phyloP scores from a whole-genome alignment of 2,888 invertebrate genomes.

The Podabrus alpinus region DNA sequence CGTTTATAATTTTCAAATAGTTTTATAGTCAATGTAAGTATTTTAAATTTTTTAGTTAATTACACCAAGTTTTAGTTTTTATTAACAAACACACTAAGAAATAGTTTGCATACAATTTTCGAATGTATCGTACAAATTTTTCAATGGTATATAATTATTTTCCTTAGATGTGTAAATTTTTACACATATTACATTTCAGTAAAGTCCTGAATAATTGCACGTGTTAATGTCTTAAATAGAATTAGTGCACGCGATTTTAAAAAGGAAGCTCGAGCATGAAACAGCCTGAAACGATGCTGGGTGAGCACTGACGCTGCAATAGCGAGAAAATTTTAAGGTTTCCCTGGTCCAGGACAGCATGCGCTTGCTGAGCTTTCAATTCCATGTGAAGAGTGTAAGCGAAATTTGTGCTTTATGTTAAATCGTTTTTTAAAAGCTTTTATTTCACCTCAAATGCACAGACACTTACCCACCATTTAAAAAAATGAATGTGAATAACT shows the following conservation, averaged over 20 bases:
- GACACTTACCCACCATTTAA: neutral
- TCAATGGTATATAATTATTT: neutral
- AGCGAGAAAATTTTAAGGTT: slow-evolving; percentile 35
- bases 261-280: slow-evolving; percentile 20
- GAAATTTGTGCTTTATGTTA: slow-evolving; percentile 29
- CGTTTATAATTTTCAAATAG: slow-evolving; percentile 8
- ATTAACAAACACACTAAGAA: neutral
- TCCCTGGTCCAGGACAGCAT: slow-evolving; percentile 32
- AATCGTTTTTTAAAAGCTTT: slow-evolving; percentile 27
- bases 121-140: neutral
- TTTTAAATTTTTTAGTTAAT: too few species aligned
- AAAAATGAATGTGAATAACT: neutral
- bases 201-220: neutral
- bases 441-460: slow-evolving; percentile 2
- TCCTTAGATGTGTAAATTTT: neutral
- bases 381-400: slow-evolving; percentile 25
- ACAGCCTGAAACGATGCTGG: slow-evolving; percentile 39
- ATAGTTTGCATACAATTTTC: neutral
- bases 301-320: slow-evolving; percentile 38
- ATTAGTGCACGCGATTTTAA: slow-evolving; percentile 21
- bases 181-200: neutral
- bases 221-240: neutral
- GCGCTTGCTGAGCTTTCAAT: slow-evolving; percentile 32
- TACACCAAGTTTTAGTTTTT: neutral
- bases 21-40: neutral